A percentile compares a stretch with the other conserved stretches of the same genome.
phyloP scores from a whole-genome alignment of 2,113 vertebrate species.

The Datnioides undecimradiatus region DNA sequence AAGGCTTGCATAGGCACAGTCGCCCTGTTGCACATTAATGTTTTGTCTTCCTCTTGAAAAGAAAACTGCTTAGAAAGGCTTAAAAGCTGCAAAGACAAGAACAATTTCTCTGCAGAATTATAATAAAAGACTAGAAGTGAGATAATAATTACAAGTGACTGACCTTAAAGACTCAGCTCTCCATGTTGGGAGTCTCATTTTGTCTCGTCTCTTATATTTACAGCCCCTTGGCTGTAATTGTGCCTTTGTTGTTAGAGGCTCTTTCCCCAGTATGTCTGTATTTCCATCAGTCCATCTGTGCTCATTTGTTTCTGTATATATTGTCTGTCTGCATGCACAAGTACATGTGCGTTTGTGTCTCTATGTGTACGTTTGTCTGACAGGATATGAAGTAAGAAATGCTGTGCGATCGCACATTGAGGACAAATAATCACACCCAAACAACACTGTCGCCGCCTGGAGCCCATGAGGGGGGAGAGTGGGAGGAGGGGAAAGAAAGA shows the following conservation, averaged over 20 bases:
- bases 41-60: constrained; percentile 48
- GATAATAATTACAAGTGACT: constrained; percentile 39
- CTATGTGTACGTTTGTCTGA: constrained; percentile 1
- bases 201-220: constrained; percentile 19
- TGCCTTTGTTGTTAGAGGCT: not conserved
- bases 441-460: constrained; percentile 48
- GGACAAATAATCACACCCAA: constrained; percentile 56
- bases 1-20: constrained; percentile 35
- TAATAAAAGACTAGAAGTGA: constrained; percentile 6
- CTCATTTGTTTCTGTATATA: constrained; percentile 7
- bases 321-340: not conserved
- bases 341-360: constrained; percentile 11
- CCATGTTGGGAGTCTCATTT: not conserved
- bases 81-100: constrained; percentile 38
- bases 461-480: not conserved
- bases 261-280: constrained; percentile 10
- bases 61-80: constrained; percentile 26
- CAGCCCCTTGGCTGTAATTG: not conserved
- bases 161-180: not conserved
- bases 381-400: constrained; percentile 47
- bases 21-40: constrained; percentile 51
- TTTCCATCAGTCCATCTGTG: constrained; percentile 6
- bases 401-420: constrained; percentile 38
- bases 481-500: not conserved
- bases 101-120: constrained; percentile 23